Conservation (phyloP, 2,797 vertebrate genomes). For the Hypotaenidia okinawae region DNA sequence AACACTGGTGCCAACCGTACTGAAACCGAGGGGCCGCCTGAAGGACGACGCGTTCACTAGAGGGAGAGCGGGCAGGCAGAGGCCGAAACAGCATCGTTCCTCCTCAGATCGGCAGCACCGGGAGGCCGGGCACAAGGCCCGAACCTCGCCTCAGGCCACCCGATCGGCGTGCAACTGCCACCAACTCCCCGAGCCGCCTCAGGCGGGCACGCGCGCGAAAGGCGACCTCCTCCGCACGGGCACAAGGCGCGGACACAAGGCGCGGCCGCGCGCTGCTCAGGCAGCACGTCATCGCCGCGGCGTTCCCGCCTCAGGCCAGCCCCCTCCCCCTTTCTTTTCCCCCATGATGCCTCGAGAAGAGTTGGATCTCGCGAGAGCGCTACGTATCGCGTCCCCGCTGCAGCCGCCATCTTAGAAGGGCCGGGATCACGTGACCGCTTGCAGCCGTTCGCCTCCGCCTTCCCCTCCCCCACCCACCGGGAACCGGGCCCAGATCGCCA, state of each 20-base stretch:
- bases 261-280: not conserved
- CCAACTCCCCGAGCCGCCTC: not conserved
- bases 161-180: not conserved
- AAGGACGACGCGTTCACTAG: not conserved
- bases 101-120: rapidly evolving
- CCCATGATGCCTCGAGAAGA: conserved; percentile 50
- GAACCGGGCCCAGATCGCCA: not conserved
- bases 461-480: conserved; percentile 63
- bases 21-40: not conserved
- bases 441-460: conserved; percentile 20
- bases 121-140: not conserved
- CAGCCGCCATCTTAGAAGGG: conserved; percentile 7
- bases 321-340: no score
- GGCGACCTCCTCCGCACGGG: rapidly evolving
- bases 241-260: rapidly evolving
- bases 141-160: no score
- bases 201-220: not conserved
- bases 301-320: not conserved
- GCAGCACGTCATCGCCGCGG: not conserved
- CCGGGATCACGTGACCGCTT: conserved; percentile 38
- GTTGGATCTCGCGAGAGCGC: not conserved
- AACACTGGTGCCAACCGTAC: not conserved
- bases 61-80: not conserved
- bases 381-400: not conserved
- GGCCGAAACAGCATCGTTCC: rapidly evolving